phyloP scores from a whole-genome alignment of 2,888 invertebrate genomes.

The Mythimna vitellina region DNA sequence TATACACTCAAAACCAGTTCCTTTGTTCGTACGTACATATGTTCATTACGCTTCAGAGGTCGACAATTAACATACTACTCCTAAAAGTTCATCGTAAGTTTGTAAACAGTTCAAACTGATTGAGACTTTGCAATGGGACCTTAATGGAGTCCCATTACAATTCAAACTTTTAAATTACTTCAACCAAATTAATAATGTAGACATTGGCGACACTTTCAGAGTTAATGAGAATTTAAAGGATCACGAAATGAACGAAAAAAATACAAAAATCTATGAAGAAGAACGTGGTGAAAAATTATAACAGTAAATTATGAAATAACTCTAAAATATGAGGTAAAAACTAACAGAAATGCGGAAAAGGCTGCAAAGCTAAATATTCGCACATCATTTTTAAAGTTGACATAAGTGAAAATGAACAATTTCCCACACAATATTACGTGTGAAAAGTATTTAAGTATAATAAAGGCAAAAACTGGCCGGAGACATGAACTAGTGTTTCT shows the following conservation, averaged over 20 bases:
- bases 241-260: neutral
- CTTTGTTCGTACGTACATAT: conserved; percentile 29
- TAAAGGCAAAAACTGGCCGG: conserved; percentile 18
- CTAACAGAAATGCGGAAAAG: neutral
- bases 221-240: conserved; percentile 1
- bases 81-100: conserved; percentile 44
- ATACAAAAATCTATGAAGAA: neutral
- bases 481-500: conserved; percentile 46
- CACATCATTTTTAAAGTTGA: neutral
- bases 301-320: neutral
- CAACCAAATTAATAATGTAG: conserved; percentile 17
- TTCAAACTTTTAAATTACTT: conserved; percentile 45
- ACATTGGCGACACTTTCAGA: neutral
- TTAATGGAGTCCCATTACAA: conserved; percentile 31
- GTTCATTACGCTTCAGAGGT: conserved; percentile 28
- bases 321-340: neutral
- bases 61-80: conserved; percentile 47
- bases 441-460: neutral
- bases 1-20: conserved; percentile 31
- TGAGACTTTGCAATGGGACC: conserved; percentile 33
- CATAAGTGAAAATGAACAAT: conserved; percentile 7
- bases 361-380: neutral
- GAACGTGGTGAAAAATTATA: neutral
- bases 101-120: conserved; percentile 41
- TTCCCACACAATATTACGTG: conserved; percentile 2